Evolutionary conservation across 1,140 invertebrate genomes (phyloP).

Genomic region (Zeugodacus cucurbitae): DNA sequence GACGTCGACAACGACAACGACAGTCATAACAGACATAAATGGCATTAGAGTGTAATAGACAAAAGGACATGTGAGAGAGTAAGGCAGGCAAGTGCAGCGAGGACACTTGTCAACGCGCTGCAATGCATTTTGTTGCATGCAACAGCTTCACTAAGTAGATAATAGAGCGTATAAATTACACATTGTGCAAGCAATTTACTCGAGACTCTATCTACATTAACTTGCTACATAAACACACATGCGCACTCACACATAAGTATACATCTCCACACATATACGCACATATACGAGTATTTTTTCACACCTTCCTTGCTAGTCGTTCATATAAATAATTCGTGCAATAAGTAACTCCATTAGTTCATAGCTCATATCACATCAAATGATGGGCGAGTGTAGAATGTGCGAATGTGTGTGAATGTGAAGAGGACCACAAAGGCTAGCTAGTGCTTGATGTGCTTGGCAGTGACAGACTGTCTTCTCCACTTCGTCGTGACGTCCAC

Average conservation of each 20-base stretch:
- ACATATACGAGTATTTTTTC: not conserved
- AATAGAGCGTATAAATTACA: slow-evolving; percentile 37
- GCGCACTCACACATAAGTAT: not conserved
- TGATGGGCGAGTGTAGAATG: not conserved
- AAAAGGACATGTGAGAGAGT: not conserved
- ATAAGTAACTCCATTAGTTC: slow-evolving; percentile 36
- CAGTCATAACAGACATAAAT: not conserved
- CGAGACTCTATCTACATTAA: not conserved
- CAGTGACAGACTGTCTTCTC: not conserved
- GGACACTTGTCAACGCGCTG: not conserved
- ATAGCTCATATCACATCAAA: slow-evolving; percentile 28
- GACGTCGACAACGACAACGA: not conserved
- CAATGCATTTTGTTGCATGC: slow-evolving; percentile 7
- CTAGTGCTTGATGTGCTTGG: too few relatives aligned
- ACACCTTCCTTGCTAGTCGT: not conserved
- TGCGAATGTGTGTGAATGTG: not conserved
- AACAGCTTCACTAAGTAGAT: slow-evolving; percentile 12
- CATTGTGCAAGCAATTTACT: slow-evolving; percentile 29
- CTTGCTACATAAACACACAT: not conserved
- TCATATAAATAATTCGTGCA: not conserved
- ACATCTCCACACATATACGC: not conserved
- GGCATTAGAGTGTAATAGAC: not conserved
- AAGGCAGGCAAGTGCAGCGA: not conserved
- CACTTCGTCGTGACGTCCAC: not conserved
- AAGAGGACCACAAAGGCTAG: not conserved